phyloP scores from a whole-genome alignment of 2,113 vertebrate species.

The Lamprotornis superbus region DNA sequence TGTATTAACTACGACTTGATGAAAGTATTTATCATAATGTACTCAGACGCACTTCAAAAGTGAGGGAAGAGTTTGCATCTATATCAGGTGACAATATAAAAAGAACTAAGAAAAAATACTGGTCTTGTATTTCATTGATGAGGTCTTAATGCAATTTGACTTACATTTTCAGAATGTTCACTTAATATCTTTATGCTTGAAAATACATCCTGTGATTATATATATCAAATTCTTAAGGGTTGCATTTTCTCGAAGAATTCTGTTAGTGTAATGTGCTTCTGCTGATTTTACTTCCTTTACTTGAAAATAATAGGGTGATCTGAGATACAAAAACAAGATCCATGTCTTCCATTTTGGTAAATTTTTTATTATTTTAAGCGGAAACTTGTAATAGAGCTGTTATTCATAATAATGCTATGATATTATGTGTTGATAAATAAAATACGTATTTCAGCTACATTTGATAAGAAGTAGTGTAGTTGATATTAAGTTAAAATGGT shows the following conservation, averaged over 20 bases:
- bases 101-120: not conserved
- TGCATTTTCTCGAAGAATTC: not conserved
- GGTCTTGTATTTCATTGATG: not conserved
- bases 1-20: not conserved
- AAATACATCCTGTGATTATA: not conserved
- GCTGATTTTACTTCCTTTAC: not conserved
- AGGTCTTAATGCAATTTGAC: not conserved
- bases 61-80: not conserved
- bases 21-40: not conserved
- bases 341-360: not conserved
- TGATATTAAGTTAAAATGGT: not conserved
- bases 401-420: not conserved
- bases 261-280: not conserved
- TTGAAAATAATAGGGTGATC: not conserved
- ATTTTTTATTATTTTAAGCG: not conserved
- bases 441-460: not conserved
- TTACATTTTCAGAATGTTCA: not conserved
- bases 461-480: not conserved
- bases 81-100: not conserved
- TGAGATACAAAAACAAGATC: not conserved
- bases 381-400: not conserved
- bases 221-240: not conserved
- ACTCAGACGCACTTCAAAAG: not conserved
- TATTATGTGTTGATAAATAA: not conserved
- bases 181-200: not conserved